Percentiles rank a stretch among this genome's conserved stretches.
Evolutionary conservation across 2,888 invertebrate species (phyloP).

Genomic region (Alloscopus bannaensis): DNA sequence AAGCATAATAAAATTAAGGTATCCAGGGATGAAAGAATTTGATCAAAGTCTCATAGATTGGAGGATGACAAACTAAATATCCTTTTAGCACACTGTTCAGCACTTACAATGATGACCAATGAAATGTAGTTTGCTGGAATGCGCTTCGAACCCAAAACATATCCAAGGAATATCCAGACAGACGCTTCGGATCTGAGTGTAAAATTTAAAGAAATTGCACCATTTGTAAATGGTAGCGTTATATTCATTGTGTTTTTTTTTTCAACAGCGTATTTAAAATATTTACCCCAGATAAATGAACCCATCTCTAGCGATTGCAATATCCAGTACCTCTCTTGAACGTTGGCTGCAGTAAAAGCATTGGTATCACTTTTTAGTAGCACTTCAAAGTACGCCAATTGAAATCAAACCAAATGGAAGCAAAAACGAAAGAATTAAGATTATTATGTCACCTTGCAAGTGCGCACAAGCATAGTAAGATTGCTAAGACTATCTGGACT

Average conservation of each 20-base stretch:
- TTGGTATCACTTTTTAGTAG: too few species aligned
- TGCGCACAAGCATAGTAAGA: too few species aligned
- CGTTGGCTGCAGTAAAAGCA: neutral
- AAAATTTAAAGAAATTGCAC: too few species aligned
- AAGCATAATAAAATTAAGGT: neutral
- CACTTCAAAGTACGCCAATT: too few species aligned
- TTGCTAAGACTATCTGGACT: too few species aligned
- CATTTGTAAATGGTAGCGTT: too few species aligned
- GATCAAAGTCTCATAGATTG: neutral
- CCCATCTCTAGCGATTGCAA: neutral
- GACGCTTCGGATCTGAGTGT: conserved; percentile 34
- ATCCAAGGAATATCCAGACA: conserved; percentile 29
- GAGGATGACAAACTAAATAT: neutral
- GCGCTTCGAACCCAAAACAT: conserved; percentile 36
- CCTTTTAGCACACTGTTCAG: too few species aligned
- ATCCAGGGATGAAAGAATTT: neutral
- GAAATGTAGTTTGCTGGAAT: conserved; percentile 53
- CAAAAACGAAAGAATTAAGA: too few species aligned
- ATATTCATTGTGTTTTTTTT: too few species aligned
- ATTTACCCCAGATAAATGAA: neutral
- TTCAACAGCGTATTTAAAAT: too few species aligned
- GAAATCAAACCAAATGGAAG: too few species aligned
- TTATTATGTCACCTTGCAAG: too few species aligned
- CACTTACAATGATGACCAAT: conserved; percentile 45
- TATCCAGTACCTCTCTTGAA: neutral